Evolutionary conservation across 1,140 invertebrate species (phyloP).

Genomic region (Anastrepha obliqua): DNA sequence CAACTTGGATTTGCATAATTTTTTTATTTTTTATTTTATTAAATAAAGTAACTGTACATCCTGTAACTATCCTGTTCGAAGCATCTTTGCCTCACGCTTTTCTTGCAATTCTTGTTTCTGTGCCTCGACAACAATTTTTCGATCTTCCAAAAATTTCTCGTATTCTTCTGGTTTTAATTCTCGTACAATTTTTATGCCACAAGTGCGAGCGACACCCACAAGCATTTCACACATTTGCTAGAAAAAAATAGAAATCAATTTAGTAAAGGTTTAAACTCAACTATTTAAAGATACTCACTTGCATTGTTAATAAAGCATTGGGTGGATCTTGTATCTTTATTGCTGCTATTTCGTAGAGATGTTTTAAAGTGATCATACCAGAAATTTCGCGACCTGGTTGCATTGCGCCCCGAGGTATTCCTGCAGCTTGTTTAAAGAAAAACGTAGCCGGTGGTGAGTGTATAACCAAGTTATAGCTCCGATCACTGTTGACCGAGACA

Average conservation of each 20-base stretch:
- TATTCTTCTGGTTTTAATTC: slow-evolving; percentile 89
- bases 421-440: slow-evolving; percentile 96
- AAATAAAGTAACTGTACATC: slow-evolving; percentile 58
- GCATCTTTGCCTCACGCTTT: slow-evolving; percentile 93
- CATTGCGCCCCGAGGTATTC: slow-evolving; percentile 89
- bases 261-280: not conserved
- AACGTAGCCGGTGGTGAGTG: slow-evolving; percentile 90
- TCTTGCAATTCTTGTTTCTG: slow-evolving; percentile 89
- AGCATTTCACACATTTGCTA: slow-evolving; percentile 88
- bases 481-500: slow-evolving; percentile 89
- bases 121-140: slow-evolving; percentile 82
- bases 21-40: slow-evolving; percentile 66
- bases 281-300: slow-evolving; percentile 60
- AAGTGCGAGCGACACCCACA: slow-evolving; percentile 83
- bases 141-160: slow-evolving; percentile 86
- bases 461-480: slow-evolving; percentile 89
- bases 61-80: slow-evolving; percentile 81
- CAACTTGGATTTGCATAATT: slow-evolving; percentile 71
- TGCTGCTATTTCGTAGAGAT: slow-evolving; percentile 98
- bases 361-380: slow-evolving; percentile 95
- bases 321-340: slow-evolving; percentile 93
- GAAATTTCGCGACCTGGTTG: slow-evolving; percentile 85
- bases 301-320: slow-evolving; percentile 77
- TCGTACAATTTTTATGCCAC: slow-evolving; percentile 91
- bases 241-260: slow-evolving; percentile 73